These are phyloP conservation scores for Ophion costatus DNA, from an alignment of 2,888 invertebrate genomes.

Conservation along the genomic window DNA sequence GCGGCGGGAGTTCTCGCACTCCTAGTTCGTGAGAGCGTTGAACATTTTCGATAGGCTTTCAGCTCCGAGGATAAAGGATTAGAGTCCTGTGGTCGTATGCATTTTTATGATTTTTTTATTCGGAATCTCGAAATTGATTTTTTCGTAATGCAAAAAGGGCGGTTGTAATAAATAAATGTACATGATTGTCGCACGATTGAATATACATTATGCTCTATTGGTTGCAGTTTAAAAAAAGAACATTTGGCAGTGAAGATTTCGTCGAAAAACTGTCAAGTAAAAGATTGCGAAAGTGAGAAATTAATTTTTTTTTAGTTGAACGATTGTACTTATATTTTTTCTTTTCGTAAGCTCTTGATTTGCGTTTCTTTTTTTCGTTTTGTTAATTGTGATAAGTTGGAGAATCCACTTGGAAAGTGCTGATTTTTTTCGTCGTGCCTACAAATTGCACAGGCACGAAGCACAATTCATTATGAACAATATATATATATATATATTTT, in stretches of 20 bases:
- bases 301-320: neutral
- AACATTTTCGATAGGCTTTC: conserved; percentile 59
- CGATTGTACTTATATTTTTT: neutral
- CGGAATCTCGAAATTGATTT: neutral
- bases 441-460: neutral
- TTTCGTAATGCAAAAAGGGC: neutral
- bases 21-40: conserved; percentile 73
- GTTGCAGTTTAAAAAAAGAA: conserved; percentile 6
- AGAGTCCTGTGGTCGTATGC: neutral
- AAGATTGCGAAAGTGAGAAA: neutral
- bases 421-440: neutral
- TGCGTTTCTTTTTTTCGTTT: neutral
- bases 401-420: neutral
- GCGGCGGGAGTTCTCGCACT: conserved; percentile 81
- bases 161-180: conserved; percentile 37
- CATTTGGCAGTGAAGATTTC: conserved; percentile 25
- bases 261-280: neutral
- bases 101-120: neutral
- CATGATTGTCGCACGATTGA: conserved; percentile 8
- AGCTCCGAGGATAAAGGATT: conserved; percentile 5
- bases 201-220: conserved; percentile 7
- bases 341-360: neutral
- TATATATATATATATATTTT: too few species aligned
- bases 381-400: neutral
- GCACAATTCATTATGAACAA: neutral